These are phyloP conservation scores for Oncorhynchus kisutch DNA, from an alignment of 2,113 vertebrate species.

Conservation along the genomic window DNA sequence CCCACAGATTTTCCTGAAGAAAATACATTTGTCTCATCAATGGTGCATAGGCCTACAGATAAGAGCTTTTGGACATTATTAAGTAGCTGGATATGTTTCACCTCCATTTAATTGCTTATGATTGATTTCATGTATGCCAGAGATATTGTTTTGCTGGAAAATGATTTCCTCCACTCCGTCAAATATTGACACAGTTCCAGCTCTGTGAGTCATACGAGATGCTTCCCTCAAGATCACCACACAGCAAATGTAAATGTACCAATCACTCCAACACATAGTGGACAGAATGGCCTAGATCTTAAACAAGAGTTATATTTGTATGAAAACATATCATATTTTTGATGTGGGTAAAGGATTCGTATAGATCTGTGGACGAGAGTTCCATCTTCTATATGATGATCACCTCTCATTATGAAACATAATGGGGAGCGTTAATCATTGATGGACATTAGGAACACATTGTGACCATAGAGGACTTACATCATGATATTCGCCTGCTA, in stretches of 20 bases:
- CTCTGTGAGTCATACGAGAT: background rate
- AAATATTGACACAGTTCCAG: slow-evolving; percentile 35
- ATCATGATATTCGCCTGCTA: no score
- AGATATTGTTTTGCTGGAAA: slow-evolving; percentile 24
- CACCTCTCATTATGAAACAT: no score
- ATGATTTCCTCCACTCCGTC: slow-evolving; percentile 17
- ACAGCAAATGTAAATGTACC: no score
- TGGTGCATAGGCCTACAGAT: slow-evolving; percentile 2
- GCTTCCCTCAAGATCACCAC: no score
- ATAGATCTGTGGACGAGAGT: no score
- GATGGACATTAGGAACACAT: no score
- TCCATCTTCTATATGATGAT: no score
- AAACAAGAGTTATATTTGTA: background rate
- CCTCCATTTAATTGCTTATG: slow-evolving; percentile 5
- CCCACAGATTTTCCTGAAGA: background rate
- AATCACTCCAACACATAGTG: no score
- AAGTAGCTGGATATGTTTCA: slow-evolving; percentile 16
- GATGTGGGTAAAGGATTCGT: no score
- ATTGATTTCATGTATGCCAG: slow-evolving; percentile 25
- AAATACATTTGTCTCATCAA: background rate
- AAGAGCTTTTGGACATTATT: slow-evolving; percentile 17
- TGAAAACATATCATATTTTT: background rate
- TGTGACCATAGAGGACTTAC: no score
- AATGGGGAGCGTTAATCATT: no score
- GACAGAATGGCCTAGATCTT: background rate